These are phyloP conservation scores for Bothrops jararaca DNA, from an alignment of 2,113 vertebrate species.

Conservation along the genomic window DNA sequence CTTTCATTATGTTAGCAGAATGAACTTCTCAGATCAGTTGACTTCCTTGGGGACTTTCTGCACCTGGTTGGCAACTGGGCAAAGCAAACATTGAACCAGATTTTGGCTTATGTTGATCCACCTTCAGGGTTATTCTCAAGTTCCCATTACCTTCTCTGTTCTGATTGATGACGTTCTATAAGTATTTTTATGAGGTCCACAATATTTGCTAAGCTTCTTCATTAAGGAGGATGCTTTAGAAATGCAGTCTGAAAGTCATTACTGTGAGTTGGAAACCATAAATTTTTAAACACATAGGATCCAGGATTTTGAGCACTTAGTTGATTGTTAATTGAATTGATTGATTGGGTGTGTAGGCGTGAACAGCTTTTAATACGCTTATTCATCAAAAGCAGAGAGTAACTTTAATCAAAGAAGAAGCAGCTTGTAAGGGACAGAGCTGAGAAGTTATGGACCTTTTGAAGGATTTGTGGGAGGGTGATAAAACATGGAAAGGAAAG, in stretches of 20 bases:
- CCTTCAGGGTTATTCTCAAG: neutral
- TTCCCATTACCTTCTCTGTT: neutral
- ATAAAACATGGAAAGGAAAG: neutral
- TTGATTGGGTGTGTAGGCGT: neutral
- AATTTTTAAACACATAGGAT: neutral
- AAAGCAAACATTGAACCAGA: neutral
- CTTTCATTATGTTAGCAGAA: neutral
- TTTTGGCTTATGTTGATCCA: neutral
- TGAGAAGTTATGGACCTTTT: neutral
- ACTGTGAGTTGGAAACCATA: neutral
- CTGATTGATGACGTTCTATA: too few relatives aligned
- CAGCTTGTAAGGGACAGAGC: neutral
- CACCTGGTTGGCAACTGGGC: neutral
- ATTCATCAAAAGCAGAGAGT: neutral
- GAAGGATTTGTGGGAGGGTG: neutral
- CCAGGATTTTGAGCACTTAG: neutral
- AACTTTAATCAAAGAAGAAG: neutral
- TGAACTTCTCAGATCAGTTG: neutral
- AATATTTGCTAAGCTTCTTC: neutral
- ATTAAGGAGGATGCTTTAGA: neutral
- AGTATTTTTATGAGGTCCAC: neutral
- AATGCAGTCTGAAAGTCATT: neutral
- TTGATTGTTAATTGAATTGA: neutral
- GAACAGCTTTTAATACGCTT: neutral
- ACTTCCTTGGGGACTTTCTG: neutral